Evolutionary conservation across 1,140 invertebrate genomes (phyloP).

Genomic region (Antheraea pernyi): DNA sequence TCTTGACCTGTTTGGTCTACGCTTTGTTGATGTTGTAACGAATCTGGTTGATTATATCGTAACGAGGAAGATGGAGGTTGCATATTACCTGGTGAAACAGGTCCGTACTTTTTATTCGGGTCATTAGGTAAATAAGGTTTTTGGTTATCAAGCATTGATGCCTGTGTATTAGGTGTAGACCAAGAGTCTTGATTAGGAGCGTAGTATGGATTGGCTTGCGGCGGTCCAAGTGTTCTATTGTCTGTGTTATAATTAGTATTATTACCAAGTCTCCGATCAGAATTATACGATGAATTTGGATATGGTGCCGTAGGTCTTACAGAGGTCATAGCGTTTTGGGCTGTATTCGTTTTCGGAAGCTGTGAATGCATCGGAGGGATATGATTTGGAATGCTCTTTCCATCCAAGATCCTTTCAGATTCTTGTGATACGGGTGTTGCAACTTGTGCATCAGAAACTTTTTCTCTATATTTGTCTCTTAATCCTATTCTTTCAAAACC

Average conservation of each 20-base stretch:
- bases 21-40: constrained; percentile 52
- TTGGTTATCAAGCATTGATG: constrained; percentile 40
- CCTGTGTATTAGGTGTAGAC: constrained; percentile 42
- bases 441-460: constrained; percentile 59
- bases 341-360: constrained; percentile 62
- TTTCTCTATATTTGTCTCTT: constrained; percentile 80
- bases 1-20: constrained; percentile 61
- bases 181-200: constrained; percentile 59
- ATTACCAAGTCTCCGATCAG: constrained; percentile 58
- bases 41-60: constrained; percentile 40
- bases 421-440: constrained; percentile 66
- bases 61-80: constrained; percentile 35
- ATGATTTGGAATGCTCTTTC: constrained; percentile 79
- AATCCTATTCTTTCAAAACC: constrained; percentile 85
- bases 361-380: constrained; percentile 74
- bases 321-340: constrained; percentile 57
- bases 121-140: constrained; percentile 53
- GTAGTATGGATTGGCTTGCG: constrained; percentile 50
- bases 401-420: constrained; percentile 76
- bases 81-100: constrained; percentile 30
- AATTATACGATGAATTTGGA: constrained; percentile 41
- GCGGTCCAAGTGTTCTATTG: constrained; percentile 50
- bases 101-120: constrained; percentile 41
- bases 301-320: constrained; percentile 59
- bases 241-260: constrained; percentile 57